Base-by-base conservation (phyloP, 2,797 vertebrate genomes). In the Caiman crocodilus region DNA sequence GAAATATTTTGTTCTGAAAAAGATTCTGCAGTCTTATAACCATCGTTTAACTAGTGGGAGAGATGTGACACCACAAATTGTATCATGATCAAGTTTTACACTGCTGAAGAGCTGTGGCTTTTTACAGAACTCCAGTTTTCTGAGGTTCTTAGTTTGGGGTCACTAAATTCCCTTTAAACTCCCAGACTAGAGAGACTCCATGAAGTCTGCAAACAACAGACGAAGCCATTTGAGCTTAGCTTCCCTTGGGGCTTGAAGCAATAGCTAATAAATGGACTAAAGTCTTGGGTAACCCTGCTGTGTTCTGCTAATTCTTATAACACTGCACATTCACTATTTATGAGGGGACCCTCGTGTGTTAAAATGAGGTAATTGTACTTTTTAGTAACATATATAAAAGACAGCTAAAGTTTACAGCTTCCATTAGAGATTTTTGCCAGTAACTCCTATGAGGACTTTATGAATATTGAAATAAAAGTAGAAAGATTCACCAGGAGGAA, bases 111-210 rank as follows among this genome's bases (percentile, higher is more conserved):
- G 69, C 15, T 50, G 4, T 32, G 2, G 1, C 13, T 78, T 23
- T 21, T 42, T 30, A 84, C 17, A 65, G 84, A 92, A 20, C 0
- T 0, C 69, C 6, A 88, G 23, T 79, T 93, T 87, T 79, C n/a
- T 14, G 28, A 80, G 61, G 69, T 18, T 69, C 78, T 95, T 67
- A 79, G 11, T 35, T 84, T 77, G 73, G 3, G 1, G 55, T 93
- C 94, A 61, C 59, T 71, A 67, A 30, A 65, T 14, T n/a, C 15
- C 69, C 69, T 14, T 73, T 61, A 11, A 30, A 75, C 83, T 95
- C 84, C 64, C 77, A 85, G 83, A 58, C 81, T 84, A 4, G 59
- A 64, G 28, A 89, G 91, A 94, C 84, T 95, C 88, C 90, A 55
- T 32, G 6, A 88, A 94, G 79, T 85, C 91, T 95, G 87, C 76